phyloP scores from a whole-genome alignment of 2,113 vertebrate species.

The Campylorhamphus procurvoides region DNA sequence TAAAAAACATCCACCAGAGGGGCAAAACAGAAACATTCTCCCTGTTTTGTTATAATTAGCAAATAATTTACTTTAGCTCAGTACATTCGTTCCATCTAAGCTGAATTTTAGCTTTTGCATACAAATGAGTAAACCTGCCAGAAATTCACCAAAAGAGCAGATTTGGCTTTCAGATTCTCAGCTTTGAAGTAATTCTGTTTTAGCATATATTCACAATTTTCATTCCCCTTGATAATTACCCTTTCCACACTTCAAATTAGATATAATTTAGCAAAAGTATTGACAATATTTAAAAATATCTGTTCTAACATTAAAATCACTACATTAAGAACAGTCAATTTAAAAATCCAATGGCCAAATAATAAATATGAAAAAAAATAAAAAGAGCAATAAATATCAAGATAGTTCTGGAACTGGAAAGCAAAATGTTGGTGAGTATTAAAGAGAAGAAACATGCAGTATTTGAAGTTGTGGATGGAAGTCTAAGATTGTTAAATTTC shows the following conservation, averaged over 20 bases:
- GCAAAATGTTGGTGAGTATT: neutral
- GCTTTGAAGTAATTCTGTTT: neutral
- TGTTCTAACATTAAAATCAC: neutral
- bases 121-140: neutral
- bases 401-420: neutral
- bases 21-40: neutral
- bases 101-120: conserved; percentile 2
- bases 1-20: neutral
- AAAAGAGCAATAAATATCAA: neutral
- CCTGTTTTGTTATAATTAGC: conserved; percentile 31
- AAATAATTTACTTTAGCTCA: conserved; percentile 43
- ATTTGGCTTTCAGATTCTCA: neutral
- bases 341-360: neutral
- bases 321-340: neutral
- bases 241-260: neutral
- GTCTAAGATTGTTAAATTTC: neutral
- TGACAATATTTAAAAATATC: neutral
- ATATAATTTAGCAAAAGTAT: neutral
- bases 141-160: neutral
- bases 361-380: neutral
- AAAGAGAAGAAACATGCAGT: neutral
- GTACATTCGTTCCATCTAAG: neutral
- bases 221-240: neutral
- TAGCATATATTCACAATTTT: neutral
- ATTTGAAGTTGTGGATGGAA: neutral